phyloP scores from a whole-genome alignment of 2,113 vertebrate genomes.

The Tragelaphus scriptus region DNA sequence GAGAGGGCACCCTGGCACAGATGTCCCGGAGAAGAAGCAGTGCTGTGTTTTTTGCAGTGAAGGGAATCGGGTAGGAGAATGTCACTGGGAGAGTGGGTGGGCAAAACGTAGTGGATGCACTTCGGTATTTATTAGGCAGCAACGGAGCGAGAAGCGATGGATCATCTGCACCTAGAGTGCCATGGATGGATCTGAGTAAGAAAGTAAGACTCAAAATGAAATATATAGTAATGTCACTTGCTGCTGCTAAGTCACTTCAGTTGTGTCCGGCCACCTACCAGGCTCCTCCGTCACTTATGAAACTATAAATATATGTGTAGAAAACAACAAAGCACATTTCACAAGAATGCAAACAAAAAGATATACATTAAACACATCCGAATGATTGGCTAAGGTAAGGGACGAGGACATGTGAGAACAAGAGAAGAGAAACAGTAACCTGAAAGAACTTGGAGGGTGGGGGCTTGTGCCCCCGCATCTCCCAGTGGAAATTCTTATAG shows the following conservation, averaged over 20 bases:
- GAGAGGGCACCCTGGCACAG: not conserved
- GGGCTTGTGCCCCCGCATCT: not conserved
- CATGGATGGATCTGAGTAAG: not conserved
- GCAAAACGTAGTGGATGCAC: not conserved
- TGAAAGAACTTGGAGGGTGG: not conserved
- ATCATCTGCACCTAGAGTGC: not conserved
- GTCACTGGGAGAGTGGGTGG: not conserved
- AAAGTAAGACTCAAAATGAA: not conserved
- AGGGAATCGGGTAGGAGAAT: not conserved
- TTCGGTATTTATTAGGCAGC: not conserved
- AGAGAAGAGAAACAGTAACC: not conserved
- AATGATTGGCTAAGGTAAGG: not conserved
- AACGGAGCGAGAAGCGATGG: not conserved
- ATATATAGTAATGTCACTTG: not conserved
- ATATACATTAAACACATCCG: not conserved
- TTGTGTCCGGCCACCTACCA: no score
- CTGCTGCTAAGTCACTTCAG: no score
- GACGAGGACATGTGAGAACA: not conserved
- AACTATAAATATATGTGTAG: not conserved
- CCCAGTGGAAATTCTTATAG: not conserved
- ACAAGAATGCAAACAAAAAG: not conserved
- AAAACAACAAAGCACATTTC: not conserved
- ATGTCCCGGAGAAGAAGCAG: not conserved
- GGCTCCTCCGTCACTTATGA: not conserved
- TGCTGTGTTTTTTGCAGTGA: no score